Percentiles rank a stretch among this genome's conserved stretches.
Evolutionary conservation across 2,888 invertebrate genomes (phyloP).

Genomic region (Aspidapion aeneum): DNA sequence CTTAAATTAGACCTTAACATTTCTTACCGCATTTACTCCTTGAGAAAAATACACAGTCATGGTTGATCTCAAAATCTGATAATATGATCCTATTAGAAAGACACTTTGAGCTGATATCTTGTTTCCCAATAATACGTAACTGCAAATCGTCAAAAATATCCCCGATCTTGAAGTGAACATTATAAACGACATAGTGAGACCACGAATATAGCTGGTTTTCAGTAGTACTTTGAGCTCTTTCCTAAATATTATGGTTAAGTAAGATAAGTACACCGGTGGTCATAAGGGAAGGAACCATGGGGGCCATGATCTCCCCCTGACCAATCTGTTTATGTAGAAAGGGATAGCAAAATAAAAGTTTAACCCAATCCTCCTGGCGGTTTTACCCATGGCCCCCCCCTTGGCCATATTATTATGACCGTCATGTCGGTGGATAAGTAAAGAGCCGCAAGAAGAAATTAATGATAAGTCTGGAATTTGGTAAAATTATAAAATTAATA

Average conservation of each 20-base stretch:
- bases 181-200: slow-evolving; percentile 65
- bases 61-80: slow-evolving; percentile 59
- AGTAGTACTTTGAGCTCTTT: slow-evolving; percentile 39
- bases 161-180: slow-evolving; percentile 71
- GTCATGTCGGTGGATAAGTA: too few relatives aligned
- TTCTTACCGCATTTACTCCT: slow-evolving; percentile 51
- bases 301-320: too few relatives aligned
- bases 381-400: too few relatives aligned
- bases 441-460: too few relatives aligned
- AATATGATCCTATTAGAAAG: slow-evolving; percentile 59
- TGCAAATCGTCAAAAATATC: slow-evolving; percentile 62
- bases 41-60: slow-evolving; percentile 61
- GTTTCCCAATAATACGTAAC: slow-evolving; percentile 51
- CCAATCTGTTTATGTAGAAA: too few relatives aligned
- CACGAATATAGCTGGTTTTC: slow-evolving; percentile 60
- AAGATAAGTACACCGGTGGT: too few relatives aligned
- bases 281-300: too few relatives aligned
- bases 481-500: too few relatives aligned
- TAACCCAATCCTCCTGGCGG: too few relatives aligned
- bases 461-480: too few relatives aligned
- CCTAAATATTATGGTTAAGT: neutral
- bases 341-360: too few relatives aligned
- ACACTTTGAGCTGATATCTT: slow-evolving; percentile 48
- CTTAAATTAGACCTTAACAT: neutral
- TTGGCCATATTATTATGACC: too few relatives aligned